Evolutionary conservation across 2,113 vertebrate genomes (phyloP), one percentile per base, ranked within the genome.

Genomic region (Heterotis niloticus): DNA sequence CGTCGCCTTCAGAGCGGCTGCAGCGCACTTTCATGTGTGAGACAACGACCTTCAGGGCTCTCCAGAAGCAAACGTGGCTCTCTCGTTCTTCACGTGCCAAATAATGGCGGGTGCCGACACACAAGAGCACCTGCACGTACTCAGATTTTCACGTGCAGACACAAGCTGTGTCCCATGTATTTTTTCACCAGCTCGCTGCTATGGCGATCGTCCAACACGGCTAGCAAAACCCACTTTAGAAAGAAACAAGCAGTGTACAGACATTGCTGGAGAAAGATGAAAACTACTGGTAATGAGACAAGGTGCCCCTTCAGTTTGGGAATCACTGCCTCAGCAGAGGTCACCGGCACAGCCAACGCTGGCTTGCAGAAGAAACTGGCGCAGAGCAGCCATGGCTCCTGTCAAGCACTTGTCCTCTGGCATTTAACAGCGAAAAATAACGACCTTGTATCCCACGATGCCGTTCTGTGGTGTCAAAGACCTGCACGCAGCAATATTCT

Each of bases 201-300:
- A 44, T 44, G 34, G 34, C 7, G 34, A 44, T 44, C 34, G 7
- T 77, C 76, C 68, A 44, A 62, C 28, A 20, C 77, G 73, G 57
- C 76, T 80, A 84, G 80, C 80, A 78, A 73, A 75, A 74, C n/a
- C 60, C 71, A 78, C 78, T 80, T 80, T 80, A 79, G 81, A 83
- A 79, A 83, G 77, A 75, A 83, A 81, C 79, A 74, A 79, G 70
- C 44, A 77, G 67, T 51, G 72, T 62, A 65, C 79, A 76, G 67
- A 73, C 14, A 71, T 78, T 24, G 54, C 28, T 56, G 28, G 23
- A 51, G 56, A 71, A 80, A 75, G 80, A 84, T 84, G 77, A 60
- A 77, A 79, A 76, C 81, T 76, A 79, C 79, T 76, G 64, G 65
- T 81, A 70, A 77, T 51, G 57, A 79, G 68, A 79, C 76, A 74